Conservation (phyloP, 2,797 vertebrate genomes). For the Carcharodon carcharias region DNA sequence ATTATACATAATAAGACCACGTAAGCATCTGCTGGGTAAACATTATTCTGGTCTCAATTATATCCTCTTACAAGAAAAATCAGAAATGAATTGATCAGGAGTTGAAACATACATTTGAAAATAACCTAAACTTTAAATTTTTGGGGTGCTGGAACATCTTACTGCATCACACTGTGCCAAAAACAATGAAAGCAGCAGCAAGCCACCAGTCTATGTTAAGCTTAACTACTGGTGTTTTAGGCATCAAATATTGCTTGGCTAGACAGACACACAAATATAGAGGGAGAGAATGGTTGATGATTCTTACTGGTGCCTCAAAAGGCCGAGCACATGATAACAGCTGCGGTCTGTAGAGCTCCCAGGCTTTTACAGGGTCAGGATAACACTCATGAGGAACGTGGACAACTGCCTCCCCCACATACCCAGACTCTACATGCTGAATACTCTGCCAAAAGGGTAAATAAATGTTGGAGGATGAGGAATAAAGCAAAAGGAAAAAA, state of each 20-base stretch:
- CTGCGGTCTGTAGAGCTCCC: constrained; percentile 61
- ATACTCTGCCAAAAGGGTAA: constrained; percentile 39
- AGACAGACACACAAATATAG: constrained; percentile 21
- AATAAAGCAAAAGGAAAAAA: neutral
- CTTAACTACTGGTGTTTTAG: constrained; percentile 2
- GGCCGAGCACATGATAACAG: constrained; percentile 56
- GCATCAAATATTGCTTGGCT: neutral
- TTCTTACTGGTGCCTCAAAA: constrained; percentile 68
- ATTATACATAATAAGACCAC: neutral
- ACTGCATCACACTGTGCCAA: neutral
- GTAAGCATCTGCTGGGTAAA: neutral
- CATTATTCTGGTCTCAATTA: neutral
- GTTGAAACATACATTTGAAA: neutral
- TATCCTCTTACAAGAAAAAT: neutral
- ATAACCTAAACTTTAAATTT: neutral
- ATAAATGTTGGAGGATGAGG: constrained; percentile 41
- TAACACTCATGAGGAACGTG: constrained; percentile 49
- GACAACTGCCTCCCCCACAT: constrained; percentile 55
- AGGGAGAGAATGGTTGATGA: constrained; percentile 36
- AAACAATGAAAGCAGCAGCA: neutral
- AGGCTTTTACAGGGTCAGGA: constrained; percentile 53
- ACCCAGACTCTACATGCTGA: constrained; percentile 47
- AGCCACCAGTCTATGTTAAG: neutral
- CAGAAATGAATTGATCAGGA: constrained; percentile 13
- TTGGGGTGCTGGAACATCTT: neutral